Evolutionary conservation across 2,113 vertebrate genomes (phyloP).

Genomic region (Corythornis vintsioides): DNA sequence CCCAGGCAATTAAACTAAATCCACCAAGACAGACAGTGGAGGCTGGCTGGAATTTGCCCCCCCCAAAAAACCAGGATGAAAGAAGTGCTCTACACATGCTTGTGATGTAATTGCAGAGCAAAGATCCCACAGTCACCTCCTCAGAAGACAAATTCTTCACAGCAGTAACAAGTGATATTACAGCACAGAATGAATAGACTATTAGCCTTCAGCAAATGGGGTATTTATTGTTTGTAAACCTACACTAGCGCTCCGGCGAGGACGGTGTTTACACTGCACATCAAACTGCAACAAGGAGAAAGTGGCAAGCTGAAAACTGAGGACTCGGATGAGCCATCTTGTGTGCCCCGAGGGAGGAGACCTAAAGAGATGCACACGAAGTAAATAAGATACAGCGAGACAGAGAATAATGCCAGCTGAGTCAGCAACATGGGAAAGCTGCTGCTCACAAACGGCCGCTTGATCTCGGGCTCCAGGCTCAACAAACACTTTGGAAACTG

Average conservation of each 20-base stretch:
- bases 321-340: background rate
- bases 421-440: background rate
- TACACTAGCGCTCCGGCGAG: background rate
- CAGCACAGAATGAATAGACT: constrained; percentile 21
- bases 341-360: background rate
- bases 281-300: background rate
- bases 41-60: background rate
- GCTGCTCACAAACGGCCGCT: background rate
- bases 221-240: constrained; percentile 45
- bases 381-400: background rate
- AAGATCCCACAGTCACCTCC: background rate
- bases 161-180: background rate
- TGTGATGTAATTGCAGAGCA: too few relatives aligned
- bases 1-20: background rate
- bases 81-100: too few relatives aligned
- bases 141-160: background rate
- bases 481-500: background rate
- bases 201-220: constrained; percentile 42
- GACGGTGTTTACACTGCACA: background rate
- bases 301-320: background rate
- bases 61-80: background rate
- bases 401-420: background rate
- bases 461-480: background rate
- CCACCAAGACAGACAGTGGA: background rate
- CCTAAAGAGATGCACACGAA: constrained; percentile 32